Conservation (phyloP, 2,888 invertebrate genomes). For the Eristalis pertinax region DNA sequence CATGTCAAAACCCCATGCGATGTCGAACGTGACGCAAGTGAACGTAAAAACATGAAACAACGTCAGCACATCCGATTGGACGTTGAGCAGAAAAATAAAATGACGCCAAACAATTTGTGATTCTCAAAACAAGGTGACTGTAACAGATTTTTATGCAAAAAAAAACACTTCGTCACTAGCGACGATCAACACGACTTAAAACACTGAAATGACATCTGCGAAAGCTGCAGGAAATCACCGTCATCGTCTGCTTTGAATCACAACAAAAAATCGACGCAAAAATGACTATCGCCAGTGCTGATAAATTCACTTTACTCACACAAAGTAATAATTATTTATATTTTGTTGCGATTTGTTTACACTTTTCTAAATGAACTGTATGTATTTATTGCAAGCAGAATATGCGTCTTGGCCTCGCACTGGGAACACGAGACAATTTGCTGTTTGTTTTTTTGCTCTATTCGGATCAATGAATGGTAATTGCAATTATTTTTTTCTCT, state of each 20-base stretch:
- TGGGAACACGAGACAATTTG: neutral
- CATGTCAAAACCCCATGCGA: too few relatives aligned
- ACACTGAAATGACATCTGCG: neutral
- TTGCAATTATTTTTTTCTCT: too few relatives aligned
- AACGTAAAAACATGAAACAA: too few relatives aligned
- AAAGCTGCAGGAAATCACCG: neutral
- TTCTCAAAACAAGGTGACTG: too few relatives aligned
- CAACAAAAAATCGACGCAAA: constrained; percentile 22
- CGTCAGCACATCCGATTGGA: too few relatives aligned
- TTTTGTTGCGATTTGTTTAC: constrained; percentile 19
- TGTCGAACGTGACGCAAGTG: too few relatives aligned
- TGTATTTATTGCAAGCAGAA: constrained; percentile 3
- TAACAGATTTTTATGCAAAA: too few relatives aligned
- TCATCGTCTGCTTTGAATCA: constrained; percentile 1
- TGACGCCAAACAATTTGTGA: too few relatives aligned
- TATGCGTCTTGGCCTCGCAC: neutral
- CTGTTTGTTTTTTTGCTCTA: neutral
- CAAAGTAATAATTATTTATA: neutral
- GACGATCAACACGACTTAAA: neutral
- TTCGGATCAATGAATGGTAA: too few relatives aligned
- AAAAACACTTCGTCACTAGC: too few relatives aligned
- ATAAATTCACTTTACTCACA: neutral
- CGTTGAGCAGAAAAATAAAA: too few relatives aligned
- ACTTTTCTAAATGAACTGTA: constrained; percentile 9
- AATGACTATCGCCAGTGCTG: neutral